Percentiles rank a stretch among this genome's conserved stretches.
These are phyloP conservation scores for Leptinotarsa juncta DNA, from an alignment of 2,888 invertebrate genomes.

Conservation along the genomic window DNA sequence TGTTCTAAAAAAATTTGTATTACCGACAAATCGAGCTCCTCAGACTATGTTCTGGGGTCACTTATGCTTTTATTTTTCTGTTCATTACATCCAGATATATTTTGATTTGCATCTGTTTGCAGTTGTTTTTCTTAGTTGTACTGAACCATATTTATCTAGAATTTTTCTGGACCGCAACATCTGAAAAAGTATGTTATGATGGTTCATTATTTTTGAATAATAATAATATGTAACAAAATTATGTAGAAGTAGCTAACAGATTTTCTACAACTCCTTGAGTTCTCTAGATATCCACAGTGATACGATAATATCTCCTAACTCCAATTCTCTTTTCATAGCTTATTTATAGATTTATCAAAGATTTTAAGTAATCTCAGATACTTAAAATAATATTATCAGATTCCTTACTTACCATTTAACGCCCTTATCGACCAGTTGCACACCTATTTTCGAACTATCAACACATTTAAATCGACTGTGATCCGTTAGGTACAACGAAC, in stretches of 20 bases:
- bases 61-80: background rate
- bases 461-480: background rate
- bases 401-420: background rate
- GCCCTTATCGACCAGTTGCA: background rate
- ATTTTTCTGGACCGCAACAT: background rate
- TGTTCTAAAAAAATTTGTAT: too few species aligned
- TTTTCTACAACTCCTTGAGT: background rate
- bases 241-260: background rate
- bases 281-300: background rate
- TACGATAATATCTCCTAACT: slow-evolving; percentile 1
- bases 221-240: background rate
- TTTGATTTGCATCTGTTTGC: slow-evolving; percentile 3
- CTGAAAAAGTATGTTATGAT: background rate
- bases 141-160: too few species aligned
- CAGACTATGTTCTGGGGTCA: background rate
- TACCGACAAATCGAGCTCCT: background rate
- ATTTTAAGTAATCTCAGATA: background rate
- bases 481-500: background rate
- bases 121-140: slow-evolving; percentile 7
- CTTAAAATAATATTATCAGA: background rate
- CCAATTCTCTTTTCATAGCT: background rate
- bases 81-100: background rate
- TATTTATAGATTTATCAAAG: background rate
- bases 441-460: background rate
- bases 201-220: background rate